Base-by-base conservation (phyloP, 2,797 vertebrate genomes). In the Diplodus puntazzo region DNA sequence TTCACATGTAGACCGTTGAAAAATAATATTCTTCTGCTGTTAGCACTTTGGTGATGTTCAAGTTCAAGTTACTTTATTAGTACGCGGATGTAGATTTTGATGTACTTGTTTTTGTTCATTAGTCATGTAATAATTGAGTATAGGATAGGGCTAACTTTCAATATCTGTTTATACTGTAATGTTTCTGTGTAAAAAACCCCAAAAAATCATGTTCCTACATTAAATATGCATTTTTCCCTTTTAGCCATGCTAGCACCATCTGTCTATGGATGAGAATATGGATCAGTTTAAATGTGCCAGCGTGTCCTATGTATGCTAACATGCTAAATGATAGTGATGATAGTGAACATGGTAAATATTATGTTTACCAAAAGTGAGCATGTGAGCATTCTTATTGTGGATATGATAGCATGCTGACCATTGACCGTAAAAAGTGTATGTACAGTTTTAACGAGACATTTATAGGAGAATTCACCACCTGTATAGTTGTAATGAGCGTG, bases 31-130 rank as follows among this genome's bases (percentile, higher is more conserved):
- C 59, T 21, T 75, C 45, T 58, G 42, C 61, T 60, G 42, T 63
- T 34, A 72, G 75, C 49, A 76, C 21, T 46, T 69, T 43, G 34
- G 25, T 69, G 60, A 73, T 27, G 2, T 27, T 27, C 27, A 27
- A 27, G 4, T 27, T 27, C 27, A 27, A 27, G 27, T 27, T 27
- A 27, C 27, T 25, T 25, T 25, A 25, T 25, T 25, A 27, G 27
- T 27, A 27, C 27, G 3, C 27, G 3, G 27, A 27, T 3, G 27
- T 27, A 27, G 27, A 27, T 27, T 27, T 27, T 27, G 27, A 27
- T 64, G 21, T 45, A 62, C 18, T 64, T 58, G 27, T 65, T 57
- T 80, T 18, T 73, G 30, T n/a, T 68, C 61, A 73, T 39, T 64
- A 27, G 50, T 68, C 27, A 42, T 4, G 2, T 59, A n/a, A 54